Percentiles rank a stretch among this genome's conserved stretches.
Conservation (phyloP, 2,888 invertebrate species). For the Schizaphis graminum region DNA sequence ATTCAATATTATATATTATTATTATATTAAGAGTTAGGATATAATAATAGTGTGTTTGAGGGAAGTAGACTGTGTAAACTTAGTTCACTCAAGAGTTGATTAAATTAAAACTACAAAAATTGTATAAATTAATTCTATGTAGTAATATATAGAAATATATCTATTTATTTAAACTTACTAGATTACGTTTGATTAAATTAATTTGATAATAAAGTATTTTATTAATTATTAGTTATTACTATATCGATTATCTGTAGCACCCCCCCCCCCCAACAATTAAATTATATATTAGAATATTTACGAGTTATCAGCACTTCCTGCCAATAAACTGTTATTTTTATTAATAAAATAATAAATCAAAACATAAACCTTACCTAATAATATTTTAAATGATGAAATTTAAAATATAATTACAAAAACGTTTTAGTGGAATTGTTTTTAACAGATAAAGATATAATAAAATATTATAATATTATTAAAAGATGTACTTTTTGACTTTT, state of each 20-base stretch:
- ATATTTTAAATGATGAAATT: too few relatives aligned
- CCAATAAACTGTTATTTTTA: too few relatives aligned
- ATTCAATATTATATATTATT: too few relatives aligned
- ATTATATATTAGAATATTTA: background rate
- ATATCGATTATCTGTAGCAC: background rate
- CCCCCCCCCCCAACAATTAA: background rate
- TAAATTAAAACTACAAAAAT: too few relatives aligned
- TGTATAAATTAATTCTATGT: background rate
- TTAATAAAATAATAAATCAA: too few relatives aligned
- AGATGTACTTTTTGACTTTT: background rate
- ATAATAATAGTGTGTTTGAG: background rate
- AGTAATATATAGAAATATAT: background rate
- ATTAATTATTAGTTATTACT: background rate
- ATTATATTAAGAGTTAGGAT: too few relatives aligned
- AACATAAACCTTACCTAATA: too few relatives aligned
- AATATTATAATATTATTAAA: too few relatives aligned
- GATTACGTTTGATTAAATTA: background rate
- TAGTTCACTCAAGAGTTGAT: background rate
- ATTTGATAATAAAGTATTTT: background rate
- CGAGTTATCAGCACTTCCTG: background rate
- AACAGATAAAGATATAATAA: too few relatives aligned
- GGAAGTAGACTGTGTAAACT: background rate
- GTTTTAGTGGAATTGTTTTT: too few relatives aligned
- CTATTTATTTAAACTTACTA: background rate
- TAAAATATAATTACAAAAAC: too few relatives aligned